These are phyloP conservation scores for Poeciliopsis turrubarensis DNA, from an alignment of 2,113 vertebrate genomes.

Conservation along the genomic window DNA sequence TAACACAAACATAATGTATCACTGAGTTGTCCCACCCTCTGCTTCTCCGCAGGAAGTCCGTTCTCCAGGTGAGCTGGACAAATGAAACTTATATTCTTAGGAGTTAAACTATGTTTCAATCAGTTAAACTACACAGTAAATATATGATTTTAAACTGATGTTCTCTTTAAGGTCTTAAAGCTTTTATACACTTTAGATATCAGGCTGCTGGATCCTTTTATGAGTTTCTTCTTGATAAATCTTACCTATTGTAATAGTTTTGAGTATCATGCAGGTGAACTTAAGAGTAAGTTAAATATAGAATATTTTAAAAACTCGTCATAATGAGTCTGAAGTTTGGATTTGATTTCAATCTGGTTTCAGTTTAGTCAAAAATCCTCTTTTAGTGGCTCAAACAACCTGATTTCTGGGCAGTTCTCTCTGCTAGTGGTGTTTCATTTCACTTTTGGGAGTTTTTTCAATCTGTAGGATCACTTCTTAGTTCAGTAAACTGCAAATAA, in stretches of 20 bases:
- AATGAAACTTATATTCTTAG: slow-evolving; percentile 73
- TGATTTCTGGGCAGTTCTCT: slow-evolving; percentile 57
- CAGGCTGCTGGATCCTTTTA: slow-evolving; percentile 49
- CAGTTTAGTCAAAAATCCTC: not conserved
- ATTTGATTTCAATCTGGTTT: not conserved
- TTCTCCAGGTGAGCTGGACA: slow-evolving; percentile 52
- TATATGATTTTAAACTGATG: slow-evolving; percentile 58
- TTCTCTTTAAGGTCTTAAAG: slow-evolving; percentile 71
- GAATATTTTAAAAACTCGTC: slow-evolving; percentile 12
- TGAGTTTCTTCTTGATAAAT: slow-evolving; percentile 58
- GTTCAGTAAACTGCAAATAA: slow-evolving; percentile 47
- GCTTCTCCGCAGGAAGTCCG: slow-evolving; percentile 31
- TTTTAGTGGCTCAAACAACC: slow-evolving; percentile 12
- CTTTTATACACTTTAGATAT: slow-evolving; percentile 70
- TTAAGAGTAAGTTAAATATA: slow-evolving; percentile 28
- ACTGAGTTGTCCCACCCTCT: slow-evolving; percentile 37
- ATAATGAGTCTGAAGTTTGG: slow-evolving; percentile 16
- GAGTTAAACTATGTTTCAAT: slow-evolving; percentile 67
- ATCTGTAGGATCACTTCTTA: slow-evolving; percentile 32
- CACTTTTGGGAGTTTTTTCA: slow-evolving; percentile 44
- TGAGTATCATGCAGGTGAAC: slow-evolving; percentile 73
- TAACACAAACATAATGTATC: slow-evolving; percentile 70
- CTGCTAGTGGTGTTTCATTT: slow-evolving; percentile 38
- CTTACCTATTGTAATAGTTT: slow-evolving; percentile 67
- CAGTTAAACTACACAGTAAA: slow-evolving; percentile 71